phyloP scores from a whole-genome alignment of 1,140 invertebrate genomes.

The Drosophila tani region DNA sequence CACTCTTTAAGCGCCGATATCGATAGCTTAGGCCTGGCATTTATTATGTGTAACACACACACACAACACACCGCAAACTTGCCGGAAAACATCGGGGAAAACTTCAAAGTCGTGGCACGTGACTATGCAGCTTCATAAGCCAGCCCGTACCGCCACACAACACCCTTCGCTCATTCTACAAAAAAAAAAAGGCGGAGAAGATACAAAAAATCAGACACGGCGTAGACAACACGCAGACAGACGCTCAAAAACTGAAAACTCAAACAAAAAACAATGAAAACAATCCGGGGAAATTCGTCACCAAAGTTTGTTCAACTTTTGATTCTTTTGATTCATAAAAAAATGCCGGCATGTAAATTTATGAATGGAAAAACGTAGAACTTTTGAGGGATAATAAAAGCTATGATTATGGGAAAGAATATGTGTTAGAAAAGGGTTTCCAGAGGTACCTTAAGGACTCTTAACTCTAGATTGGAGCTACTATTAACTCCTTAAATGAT shows the following conservation, averaged over 20 bases:
- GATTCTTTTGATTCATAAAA: constrained; percentile 11
- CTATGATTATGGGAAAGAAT: no score
- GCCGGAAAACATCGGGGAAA: constrained; percentile 27
- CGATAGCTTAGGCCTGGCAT: constrained; percentile 16
- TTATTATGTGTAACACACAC: constrained; percentile 43
- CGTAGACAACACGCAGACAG: constrained; percentile 62
- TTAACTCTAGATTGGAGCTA: no score
- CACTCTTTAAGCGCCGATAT: constrained; percentile 13
- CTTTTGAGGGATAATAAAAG: no score
- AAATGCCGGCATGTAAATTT: not conserved
- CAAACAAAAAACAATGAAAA: constrained; percentile 9
- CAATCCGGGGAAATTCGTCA: constrained; percentile 22
- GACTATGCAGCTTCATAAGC: constrained; percentile 54
- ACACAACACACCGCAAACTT: constrained; percentile 23
- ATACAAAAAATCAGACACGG: constrained; percentile 27
- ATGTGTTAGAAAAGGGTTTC: no score
- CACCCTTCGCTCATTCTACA: not conserved
- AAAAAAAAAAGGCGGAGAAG: not conserved
- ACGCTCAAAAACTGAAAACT: constrained; percentile 41
- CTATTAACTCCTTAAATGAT: no score
- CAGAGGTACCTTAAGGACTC: no score
- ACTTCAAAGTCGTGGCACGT: constrained; percentile 60
- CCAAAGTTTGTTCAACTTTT: constrained; percentile 47
- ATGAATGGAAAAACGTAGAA: not conserved
- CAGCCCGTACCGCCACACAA: constrained; percentile 6